Percentiles rank a stretch among this genome's conserved stretches.
Conservation (phyloP, 2,797 vertebrate species). For the Mormyrops attenuatus region DNA sequence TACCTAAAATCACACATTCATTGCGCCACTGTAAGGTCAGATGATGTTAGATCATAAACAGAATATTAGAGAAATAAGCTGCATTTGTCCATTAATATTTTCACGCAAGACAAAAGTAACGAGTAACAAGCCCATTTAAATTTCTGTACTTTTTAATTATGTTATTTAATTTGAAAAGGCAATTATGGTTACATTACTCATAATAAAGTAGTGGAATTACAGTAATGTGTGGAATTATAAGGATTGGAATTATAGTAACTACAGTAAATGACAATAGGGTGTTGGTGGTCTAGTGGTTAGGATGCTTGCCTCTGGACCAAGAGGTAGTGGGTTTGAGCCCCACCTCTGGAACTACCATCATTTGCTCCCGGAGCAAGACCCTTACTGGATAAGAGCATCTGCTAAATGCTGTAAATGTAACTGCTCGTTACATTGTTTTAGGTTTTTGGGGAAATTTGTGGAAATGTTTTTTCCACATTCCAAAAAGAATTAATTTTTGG, state of each 20-base stretch:
- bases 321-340: no score
- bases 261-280: no score
- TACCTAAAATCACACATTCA: not conserved
- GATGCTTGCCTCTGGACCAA: no score
- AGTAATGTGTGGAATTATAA: not conserved
- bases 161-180: not conserved
- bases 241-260: no score
- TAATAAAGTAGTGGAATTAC: not conserved
- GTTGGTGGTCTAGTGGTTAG: no score
- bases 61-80: not conserved
- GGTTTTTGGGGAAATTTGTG: not conserved
- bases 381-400: no score
- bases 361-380: no score
- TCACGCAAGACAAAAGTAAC: not conserved
- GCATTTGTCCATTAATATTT: not conserved
- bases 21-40: not conserved
- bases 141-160: not conserved
- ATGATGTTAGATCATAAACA: not conserved
- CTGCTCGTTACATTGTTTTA: not conserved
- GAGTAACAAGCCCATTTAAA: not conserved
- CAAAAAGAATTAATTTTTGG: not conserved
- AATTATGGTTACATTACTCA: not conserved
- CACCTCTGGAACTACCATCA: no score
- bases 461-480: not conserved
- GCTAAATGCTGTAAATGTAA: not conserved